Conservation (phyloP, 2,888 invertebrate species). For the Silvanus unidentatus region DNA sequence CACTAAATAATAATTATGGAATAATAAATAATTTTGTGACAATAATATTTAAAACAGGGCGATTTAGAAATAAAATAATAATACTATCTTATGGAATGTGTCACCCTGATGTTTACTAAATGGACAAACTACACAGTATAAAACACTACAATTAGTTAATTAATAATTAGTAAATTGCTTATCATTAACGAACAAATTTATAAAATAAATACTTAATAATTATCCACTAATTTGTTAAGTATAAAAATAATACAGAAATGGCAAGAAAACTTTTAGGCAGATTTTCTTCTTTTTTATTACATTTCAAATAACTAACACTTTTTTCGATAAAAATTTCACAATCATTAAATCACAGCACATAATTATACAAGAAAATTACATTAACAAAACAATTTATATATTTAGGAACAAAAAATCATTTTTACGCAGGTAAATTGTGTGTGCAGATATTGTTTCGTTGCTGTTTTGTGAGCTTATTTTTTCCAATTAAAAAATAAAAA, state of each 20-base stretch:
- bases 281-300: slow-evolving; percentile 27
- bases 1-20: too few relatives aligned
- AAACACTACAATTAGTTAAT: slow-evolving; percentile 1
- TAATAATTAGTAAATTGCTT: slow-evolving; percentile 2
- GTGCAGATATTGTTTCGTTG: slow-evolving; percentile 5
- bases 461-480: too few relatives aligned
- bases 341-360: slow-evolving; percentile 47
- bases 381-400: slow-evolving; percentile 36
- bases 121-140: not conserved
- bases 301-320: slow-evolving; percentile 22
- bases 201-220: slow-evolving; percentile 34
- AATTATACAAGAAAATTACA: slow-evolving; percentile 37
- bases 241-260: slow-evolving; percentile 45
- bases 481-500: too few relatives aligned
- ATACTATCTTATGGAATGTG: too few relatives aligned
- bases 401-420: slow-evolving; percentile 39
- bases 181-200: slow-evolving; percentile 21
- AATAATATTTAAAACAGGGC: too few relatives aligned
- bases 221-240: slow-evolving; percentile 31
- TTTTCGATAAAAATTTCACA: slow-evolving; percentile 30
- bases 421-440: slow-evolving; percentile 7
- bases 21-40: too few relatives aligned
- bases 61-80: too few relatives aligned
- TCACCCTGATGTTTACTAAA: slow-evolving; percentile 26
- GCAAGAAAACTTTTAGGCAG: slow-evolving; percentile 48